Base-by-base conservation (phyloP, 2,113 vertebrate genomes). In the Condylura cristata region DNA sequence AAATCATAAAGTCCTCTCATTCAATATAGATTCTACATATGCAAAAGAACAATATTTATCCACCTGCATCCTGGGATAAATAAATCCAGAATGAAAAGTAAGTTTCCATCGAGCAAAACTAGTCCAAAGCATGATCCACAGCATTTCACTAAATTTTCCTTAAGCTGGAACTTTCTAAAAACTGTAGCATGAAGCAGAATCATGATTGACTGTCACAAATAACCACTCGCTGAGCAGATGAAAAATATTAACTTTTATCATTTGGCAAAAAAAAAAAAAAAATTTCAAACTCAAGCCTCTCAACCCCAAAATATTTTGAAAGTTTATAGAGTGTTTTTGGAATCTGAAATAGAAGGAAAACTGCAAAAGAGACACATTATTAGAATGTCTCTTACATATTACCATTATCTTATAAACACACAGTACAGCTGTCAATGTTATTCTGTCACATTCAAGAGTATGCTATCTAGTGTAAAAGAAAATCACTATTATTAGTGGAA, bases 141-240 rank as follows among this genome's bases (percentile, higher is more conserved):
- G 96, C 93, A 28, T 76, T 81, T 96, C 95, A 96, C 90, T 91
- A 80, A 71, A 86, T 86, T 72, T 97, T 96, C 72, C 95, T 85
- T 93, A 95, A 91, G 78, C 94, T 93, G 76, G 66, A 81, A 88
- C 76, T 81, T 95, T 96, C 95, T 74, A 81, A 56, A 98, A 97
- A 97, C 96, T 96, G 91, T 83, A 93, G 81, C 93, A 96, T 92
- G 93, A 96, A 91, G 68, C 37, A 97, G 93, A 97, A 95, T 86
- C 90, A 92, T 92, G 95, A 97, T 88, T 95, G 96, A 96, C 85
- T 96, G 76, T 80, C 90, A 88, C 58, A 60, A 86, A 37, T 60
- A 75, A 70, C 65, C 56, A 94, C 93, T 39, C 86, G 22, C 80
- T 87, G 92, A 95, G 95, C 97, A 95, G 24, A 34, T n/a, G 12